Evolutionary conservation across 2,113 vertebrate genomes (phyloP), one percentile per base, ranked within the genome.

Genomic region (Melanerpes aurifrons): DNA sequence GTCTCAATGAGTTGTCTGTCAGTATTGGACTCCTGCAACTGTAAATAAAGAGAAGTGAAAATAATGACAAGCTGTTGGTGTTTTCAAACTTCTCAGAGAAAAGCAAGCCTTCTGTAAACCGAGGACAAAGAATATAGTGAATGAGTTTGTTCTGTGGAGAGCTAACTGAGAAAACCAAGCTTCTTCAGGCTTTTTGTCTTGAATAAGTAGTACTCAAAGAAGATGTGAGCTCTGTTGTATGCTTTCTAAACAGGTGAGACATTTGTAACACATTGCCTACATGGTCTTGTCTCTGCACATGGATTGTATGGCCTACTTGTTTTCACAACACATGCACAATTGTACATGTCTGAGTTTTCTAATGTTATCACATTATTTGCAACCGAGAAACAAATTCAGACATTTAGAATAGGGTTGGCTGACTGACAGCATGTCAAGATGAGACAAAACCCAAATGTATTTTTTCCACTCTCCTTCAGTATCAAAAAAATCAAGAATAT

Each of bases 1-100:
- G 99, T 99, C 96, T 99, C 99, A 53, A 99, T 99, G 87, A 99
- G 98, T 77, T 99, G 99, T 83, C 99, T 93, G 97, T 99, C 99
- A 2, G 98, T 99, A 97, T 98, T 98, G 13, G 99, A 98, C 89
- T 99, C 99, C 96, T 99, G 99, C 31, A 99, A 98, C 99, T 99
- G 95, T 32, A 95, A 95, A 80, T 18, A 92, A 92, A 56, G 94
- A 56, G 3, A 89, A 93, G 75, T 31, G 53, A 29, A 79, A 92
- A 78, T 71, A 82, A 96, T 73, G 63, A 90, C 2, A 58, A 85
- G 88, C 53, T 92, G 78, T 54, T 18, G 63, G 7, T 40, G 56
- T 31, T 83, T 61, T 35, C 91, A 37, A 78, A 79, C 57, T 43
- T 79, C 70, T 53, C 45, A 75, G 29, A 80, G 47, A 76, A 81